Conservation (phyloP, 2,113 vertebrate species). For the Potamarius usumacintae region DNA sequence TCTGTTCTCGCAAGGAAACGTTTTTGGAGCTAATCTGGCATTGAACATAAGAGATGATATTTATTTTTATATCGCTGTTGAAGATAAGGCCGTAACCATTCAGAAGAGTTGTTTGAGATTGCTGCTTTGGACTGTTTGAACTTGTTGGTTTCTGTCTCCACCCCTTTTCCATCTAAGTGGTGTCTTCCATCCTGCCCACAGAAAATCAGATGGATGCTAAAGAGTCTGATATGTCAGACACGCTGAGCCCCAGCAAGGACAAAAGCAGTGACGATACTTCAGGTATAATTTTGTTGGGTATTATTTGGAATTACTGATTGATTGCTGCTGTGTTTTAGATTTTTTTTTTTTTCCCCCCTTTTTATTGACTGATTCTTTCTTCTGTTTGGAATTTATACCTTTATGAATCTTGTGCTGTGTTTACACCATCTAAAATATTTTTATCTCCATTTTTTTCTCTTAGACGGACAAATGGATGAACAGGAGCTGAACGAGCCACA, state of each 20-base stretch:
- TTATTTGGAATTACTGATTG: not conserved
- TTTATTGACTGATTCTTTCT: not conserved
- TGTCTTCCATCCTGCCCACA: conserved; percentile 64
- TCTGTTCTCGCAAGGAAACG: not conserved
- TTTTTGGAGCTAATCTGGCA: too few species aligned
- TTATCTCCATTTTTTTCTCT: not conserved
- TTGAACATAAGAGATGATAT: not conserved
- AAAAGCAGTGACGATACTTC: conserved; percentile 97
- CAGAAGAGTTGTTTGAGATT: not conserved
- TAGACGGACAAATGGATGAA: conserved; percentile 97
- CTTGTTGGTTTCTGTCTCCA: conserved; percentile 16
- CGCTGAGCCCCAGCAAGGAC: conserved; percentile 97
- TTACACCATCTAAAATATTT: not conserved
- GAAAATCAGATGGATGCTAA: conserved; percentile 88
- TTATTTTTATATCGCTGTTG: not conserved
- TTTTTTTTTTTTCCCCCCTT: not conserved
- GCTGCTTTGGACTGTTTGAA: not conserved
- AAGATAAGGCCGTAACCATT: too few species aligned
- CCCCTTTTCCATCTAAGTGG: conserved; percentile 47
- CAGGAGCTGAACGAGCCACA: conserved; percentile 92
- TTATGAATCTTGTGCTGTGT: not conserved
- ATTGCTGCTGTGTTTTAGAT: not conserved
- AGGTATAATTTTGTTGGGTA: conserved; percentile 70
- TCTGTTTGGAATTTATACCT: not conserved
- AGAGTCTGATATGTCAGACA: conserved; percentile 96